Evolutionary conservation across 2,113 vertebrate species (phyloP).

Genomic region (Cryptotis parvus): DNA sequence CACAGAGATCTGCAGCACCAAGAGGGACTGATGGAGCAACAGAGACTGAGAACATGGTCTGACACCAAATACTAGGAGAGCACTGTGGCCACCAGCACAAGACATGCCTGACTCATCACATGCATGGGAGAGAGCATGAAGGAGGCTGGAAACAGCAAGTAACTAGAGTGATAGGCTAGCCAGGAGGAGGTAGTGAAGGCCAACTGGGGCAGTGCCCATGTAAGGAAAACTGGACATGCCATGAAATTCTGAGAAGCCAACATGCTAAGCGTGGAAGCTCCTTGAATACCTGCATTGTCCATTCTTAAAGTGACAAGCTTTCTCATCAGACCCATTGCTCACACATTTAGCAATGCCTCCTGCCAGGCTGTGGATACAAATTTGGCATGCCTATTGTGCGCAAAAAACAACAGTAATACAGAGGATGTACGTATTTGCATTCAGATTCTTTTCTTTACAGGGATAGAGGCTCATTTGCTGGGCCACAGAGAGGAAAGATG

Average conservation of each 20-base stretch:
- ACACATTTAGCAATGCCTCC: fast-evolving
- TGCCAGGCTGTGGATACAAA: fast-evolving
- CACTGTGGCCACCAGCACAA: background rate
- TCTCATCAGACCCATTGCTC: background rate
- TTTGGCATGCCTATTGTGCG: fast-evolving
- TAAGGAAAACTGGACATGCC: background rate
- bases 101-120: background rate
- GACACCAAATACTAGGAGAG: too few species aligned
- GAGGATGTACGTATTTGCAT: background rate
- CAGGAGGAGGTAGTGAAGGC: background rate
- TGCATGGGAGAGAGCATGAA: background rate
- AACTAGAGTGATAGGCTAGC: too few species aligned
- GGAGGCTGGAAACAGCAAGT: background rate
- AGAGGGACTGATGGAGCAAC: background rate
- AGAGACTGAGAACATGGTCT: background rate
- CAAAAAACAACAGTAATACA: fast-evolving
- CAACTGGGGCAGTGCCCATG: background rate
- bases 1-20: too few species aligned
- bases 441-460: background rate
- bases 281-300: background rate
- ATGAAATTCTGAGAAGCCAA: background rate
- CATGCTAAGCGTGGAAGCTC: fast-evolving
- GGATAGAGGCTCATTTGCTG: background rate
- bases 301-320: background rate
- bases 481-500: background rate